phyloP scores from a whole-genome alignment of 1,140 invertebrate genomes.

The Streblospio benedicti region DNA sequence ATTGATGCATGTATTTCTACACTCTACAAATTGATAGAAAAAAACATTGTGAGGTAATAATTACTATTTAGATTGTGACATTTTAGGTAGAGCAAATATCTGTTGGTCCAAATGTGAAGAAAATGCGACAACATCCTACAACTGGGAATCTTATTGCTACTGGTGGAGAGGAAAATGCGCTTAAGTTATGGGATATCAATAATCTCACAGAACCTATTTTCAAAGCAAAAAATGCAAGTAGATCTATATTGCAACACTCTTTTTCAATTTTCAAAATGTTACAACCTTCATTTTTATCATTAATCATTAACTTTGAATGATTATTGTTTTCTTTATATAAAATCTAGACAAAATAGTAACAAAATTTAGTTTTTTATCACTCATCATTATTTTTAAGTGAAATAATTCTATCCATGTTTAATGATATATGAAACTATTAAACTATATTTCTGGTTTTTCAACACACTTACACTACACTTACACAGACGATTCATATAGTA shows the following conservation, averaged over 20 bases:
- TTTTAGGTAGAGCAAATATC: slow-evolving; percentile 29
- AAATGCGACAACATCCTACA: slow-evolving; percentile 50
- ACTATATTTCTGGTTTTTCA: too few species aligned
- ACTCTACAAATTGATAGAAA: slow-evolving; percentile 22
- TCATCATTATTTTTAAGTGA: background rate
- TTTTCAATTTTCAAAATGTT: background rate
- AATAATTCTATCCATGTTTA: background rate
- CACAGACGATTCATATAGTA: too few species aligned
- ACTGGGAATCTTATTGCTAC: slow-evolving; percentile 54
- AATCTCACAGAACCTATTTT: slow-evolving; percentile 49
- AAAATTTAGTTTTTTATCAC: background rate
- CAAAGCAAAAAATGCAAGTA: slow-evolving; percentile 62
- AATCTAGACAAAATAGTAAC: background rate
- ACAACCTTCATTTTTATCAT: background rate
- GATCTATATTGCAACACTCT: slow-evolving; percentile 12
- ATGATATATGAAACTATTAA: too few species aligned
- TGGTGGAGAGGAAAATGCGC: slow-evolving; percentile 64
- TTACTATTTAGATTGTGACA: background rate
- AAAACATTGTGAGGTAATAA: background rate
- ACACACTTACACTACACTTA: too few species aligned
- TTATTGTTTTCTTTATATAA: background rate
- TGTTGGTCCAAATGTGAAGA: slow-evolving; percentile 45
- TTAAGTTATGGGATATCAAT: slow-evolving; percentile 66
- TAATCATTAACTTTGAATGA: background rate
- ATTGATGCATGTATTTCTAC: background rate